Evolutionary conservation across 2,113 vertebrate species (phyloP), one percentile per base, ranked within the genome.

Genomic region (Pavo muticus): DNA sequence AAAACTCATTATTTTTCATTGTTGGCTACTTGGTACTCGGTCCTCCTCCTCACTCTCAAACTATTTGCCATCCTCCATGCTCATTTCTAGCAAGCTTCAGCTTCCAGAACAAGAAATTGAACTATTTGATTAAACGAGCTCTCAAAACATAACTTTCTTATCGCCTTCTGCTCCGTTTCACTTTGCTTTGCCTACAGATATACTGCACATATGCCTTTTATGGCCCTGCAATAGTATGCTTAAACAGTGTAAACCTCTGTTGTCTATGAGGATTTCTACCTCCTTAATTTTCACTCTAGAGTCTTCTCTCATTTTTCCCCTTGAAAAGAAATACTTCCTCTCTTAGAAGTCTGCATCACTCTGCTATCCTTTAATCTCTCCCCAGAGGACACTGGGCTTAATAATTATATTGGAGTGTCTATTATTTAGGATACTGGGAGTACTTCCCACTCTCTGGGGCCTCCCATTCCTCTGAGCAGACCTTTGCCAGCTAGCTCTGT

Each of bases 151-250:
- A 64, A 56, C 35, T 59, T 72, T 75, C 47, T 78, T 77, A 84
- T 90, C 14, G 23, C 20, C 10, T 69, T 65, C 79, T 74, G 42
- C 42, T 48, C 27, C 61, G 27, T 83, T 80, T 80, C 0, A 0
- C 67, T 91, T 91, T 72, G 39, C 71, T 95, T 84, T 87, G 79
- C 27, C 80, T 93, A 84, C 35, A 82, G 44, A 29, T 39, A 42
- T 3, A 42, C 17, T 63, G 57, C 84, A 87, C 11, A 11, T 61
- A 40, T 12, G 40, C 60, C 71, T 83, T 67, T 91, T 80, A 45
- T 64, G 50, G 47, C 39, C 61, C 39, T 63, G 27, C 84, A 68
- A 56, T 23, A 29, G 10, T 30, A 39, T 30, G 24, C 42, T 76
- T 83, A 42, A 85, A 52, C 48, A 65, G 77, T 29, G 72, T n/a